Base-by-base conservation (phyloP, 2,888 invertebrate genomes). In the Hedychridium roseum region DNA sequence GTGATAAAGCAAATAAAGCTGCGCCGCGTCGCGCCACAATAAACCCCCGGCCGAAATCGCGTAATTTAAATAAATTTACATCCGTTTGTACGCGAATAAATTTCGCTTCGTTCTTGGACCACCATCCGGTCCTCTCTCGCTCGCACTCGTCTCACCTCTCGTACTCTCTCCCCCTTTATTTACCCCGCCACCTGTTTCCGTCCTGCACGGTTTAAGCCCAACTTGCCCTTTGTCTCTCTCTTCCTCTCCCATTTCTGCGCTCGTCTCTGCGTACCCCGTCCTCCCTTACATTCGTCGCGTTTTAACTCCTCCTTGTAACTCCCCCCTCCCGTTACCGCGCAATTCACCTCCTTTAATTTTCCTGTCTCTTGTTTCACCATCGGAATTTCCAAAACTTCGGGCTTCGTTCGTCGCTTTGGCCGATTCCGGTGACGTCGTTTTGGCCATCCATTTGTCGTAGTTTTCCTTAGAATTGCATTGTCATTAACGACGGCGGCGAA, bases 31-130 rank as follows among this genome's bases (percentile, higher is more conserved):
- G 66, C 61, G 70, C 66, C 74, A 74, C 75, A 73, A 75, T 74
- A 74, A 75, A 74, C 74, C 70, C 68, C 68, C 70, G 68, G 60
- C 66, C 73, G 69, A 75, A 76, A 75, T 75, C 75, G 71, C 67
- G 70, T 73, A 72, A 76, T 76, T 74, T 74, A 71, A 76, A 76
- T 75, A 76, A 76, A 75, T 76, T 75, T 75, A 73, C 75, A 75
- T 76, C 74, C 74, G 74, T 75, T 75, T 72, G 72, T 70, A 67
- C 68, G 70, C 64, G 72, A 70, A 72, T 72, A 70, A 72, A 72
- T 72, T 72, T 72, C 68, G 66, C 64, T 70, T 70, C 66, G 61
- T 71, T 71, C 68, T 68, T 70, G 63, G 58, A 47, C 54, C 54
- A 50, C 46, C 36, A 51, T 32, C 50, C 50, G 44, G 26, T 23